phyloP scores from a whole-genome alignment of 2,888 invertebrate species.

The Eremobia ochroleuca region DNA sequence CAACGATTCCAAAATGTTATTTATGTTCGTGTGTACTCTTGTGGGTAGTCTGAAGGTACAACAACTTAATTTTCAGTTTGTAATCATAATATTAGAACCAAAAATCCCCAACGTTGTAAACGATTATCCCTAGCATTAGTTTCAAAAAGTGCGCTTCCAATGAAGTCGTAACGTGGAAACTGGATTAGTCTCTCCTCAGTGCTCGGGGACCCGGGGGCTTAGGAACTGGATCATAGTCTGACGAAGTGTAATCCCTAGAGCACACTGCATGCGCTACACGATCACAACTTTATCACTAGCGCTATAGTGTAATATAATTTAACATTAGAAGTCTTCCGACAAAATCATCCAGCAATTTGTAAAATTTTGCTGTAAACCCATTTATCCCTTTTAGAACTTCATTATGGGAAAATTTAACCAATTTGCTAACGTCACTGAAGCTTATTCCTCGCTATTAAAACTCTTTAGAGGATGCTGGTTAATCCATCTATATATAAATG shows the following conservation, averaged over 20 bases:
- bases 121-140: conserved; percentile 43
- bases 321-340: conserved; percentile 42
- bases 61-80: conserved; percentile 37
- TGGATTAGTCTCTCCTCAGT: conserved; percentile 59
- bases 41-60: conserved; percentile 16
- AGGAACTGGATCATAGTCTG: conserved; percentile 62
- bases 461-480: conserved; percentile 25
- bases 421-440: conserved; percentile 58
- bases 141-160: conserved; percentile 52
- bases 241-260: conserved; percentile 64
- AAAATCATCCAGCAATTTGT: conserved; percentile 42
- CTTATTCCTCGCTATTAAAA: conserved; percentile 39
- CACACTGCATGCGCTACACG: conserved; percentile 37
- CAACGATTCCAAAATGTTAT: conserved; percentile 46
- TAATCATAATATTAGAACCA: conserved; percentile 35
- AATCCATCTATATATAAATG: conserved; percentile 28
- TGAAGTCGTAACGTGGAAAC: conserved; percentile 58
- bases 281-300: conserved; percentile 52
- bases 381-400: conserved; percentile 47
- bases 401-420: conserved; percentile 53
- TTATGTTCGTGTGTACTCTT: conserved; percentile 44
- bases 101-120: conserved; percentile 20
- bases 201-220: conserved; percentile 47
- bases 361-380: conserved; percentile 36
- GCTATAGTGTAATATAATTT: conserved; percentile 45